phyloP scores from a whole-genome alignment of 2,797 vertebrate genomes.

The Gila robusta region DNA sequence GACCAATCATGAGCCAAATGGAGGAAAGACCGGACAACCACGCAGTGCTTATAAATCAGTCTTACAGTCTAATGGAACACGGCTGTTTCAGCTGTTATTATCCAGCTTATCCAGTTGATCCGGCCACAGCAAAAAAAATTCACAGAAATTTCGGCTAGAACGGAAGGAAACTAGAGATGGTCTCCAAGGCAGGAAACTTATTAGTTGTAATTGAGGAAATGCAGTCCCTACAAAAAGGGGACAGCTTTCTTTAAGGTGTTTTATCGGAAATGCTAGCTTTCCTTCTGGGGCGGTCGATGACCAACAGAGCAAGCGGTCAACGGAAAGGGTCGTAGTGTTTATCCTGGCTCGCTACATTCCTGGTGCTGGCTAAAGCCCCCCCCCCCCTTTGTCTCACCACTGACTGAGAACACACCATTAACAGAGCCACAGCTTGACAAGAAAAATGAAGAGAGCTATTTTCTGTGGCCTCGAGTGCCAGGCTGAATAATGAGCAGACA shows the following conservation, averaged over 20 bases:
- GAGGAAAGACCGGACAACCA: conserved; percentile 68
- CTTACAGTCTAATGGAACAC: conserved; percentile 51
- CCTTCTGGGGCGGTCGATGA: neutral
- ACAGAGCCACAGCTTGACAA: conserved; percentile 77
- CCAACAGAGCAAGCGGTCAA: conserved; percentile 34
- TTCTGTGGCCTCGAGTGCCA: conserved; percentile 79
- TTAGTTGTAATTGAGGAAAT: neutral
- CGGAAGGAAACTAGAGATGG: neutral
- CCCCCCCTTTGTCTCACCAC: conserved; percentile 68
- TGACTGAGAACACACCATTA: conserved; percentile 76
- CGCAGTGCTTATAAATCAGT: conserved; percentile 55
- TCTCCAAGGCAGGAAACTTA: neutral
- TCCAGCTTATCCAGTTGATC: conserved; percentile 45
- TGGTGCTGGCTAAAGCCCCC: conserved; percentile 49
- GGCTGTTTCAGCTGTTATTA: conserved; percentile 34
- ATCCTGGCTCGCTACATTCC: conserved; percentile 62
- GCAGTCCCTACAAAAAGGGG: neutral
- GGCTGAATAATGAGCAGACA: conserved; percentile 81
- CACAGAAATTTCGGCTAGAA: neutral
- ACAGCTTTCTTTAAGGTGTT: neutral
- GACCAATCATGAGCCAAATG: conserved; percentile 76
- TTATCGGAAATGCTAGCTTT: neutral
- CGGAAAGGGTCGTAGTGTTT: conserved; percentile 37
- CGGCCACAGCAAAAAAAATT: conserved; percentile 6
- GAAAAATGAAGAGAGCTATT: conserved; percentile 84